These are phyloP conservation scores for Drosophila austrosaltans DNA, from an alignment of 2,888 invertebrate species.

Conservation along the genomic window DNA sequence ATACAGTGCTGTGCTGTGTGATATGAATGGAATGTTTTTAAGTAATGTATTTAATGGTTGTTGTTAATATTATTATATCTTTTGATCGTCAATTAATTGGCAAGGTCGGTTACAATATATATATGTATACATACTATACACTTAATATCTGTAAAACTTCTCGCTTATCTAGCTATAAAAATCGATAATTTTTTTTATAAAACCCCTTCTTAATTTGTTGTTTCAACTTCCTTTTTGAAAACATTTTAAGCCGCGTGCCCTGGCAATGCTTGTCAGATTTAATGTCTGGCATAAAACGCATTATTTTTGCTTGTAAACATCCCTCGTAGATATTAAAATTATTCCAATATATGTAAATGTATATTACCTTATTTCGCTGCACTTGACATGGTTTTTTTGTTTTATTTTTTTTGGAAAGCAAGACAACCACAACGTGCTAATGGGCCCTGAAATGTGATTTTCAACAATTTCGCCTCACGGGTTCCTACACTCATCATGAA, in stretches of 20 bases:
- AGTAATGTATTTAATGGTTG: background rate
- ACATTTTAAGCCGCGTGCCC: slow-evolving; percentile 43
- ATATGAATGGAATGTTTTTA: slow-evolving; percentile 29
- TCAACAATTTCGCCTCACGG: slow-evolving; percentile 32
- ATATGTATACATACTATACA: slow-evolving; percentile 13
- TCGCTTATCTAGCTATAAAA: slow-evolving; percentile 40
- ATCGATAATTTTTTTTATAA: slow-evolving; percentile 45
- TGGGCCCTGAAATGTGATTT: slow-evolving; percentile 63
- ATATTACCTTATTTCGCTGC: slow-evolving; percentile 35
- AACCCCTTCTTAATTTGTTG: slow-evolving; percentile 10
- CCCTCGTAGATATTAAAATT: slow-evolving; percentile 52
- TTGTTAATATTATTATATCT: slow-evolving; percentile 20
- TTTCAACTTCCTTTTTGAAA: slow-evolving; percentile 32
- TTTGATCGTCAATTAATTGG: slow-evolving; percentile 47
- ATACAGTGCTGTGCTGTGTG: slow-evolving; percentile 1
- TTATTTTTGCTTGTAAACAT: slow-evolving; percentile 65
- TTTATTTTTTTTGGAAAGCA: slow-evolving; percentile 23
- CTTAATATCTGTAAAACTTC: slow-evolving; percentile 30
- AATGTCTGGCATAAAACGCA: slow-evolving; percentile 49
- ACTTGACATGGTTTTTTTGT: slow-evolving; percentile 67
- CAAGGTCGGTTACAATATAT: slow-evolving; percentile 45
- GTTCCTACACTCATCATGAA: slow-evolving; percentile 43
- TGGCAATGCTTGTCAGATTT: slow-evolving; percentile 30
- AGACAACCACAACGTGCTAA: slow-evolving; percentile 68
- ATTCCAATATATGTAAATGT: slow-evolving; percentile 13